These are phyloP conservation scores for Pygmarrhopalites habei DNA, from an alignment of 1,140 invertebrate species.

Conservation along the genomic window DNA sequence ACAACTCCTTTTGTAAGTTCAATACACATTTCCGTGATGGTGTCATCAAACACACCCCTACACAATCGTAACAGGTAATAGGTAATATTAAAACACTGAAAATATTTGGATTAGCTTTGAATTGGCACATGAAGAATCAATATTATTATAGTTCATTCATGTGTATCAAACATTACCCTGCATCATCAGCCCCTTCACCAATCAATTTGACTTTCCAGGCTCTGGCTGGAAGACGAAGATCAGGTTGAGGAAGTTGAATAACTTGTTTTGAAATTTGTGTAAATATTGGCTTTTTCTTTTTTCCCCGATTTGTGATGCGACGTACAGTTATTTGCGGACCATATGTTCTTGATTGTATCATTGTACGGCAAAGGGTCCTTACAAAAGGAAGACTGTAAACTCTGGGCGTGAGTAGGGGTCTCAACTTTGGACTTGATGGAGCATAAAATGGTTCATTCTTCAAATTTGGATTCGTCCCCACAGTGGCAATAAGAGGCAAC, in stretches of 20 bases:
- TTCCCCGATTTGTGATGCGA: slow-evolving; percentile 52
- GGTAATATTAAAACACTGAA: background rate
- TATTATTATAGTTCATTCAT: no score
- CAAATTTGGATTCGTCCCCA: slow-evolving; percentile 28
- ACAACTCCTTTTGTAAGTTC: slow-evolving; percentile 50
- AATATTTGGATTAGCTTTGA: no score
- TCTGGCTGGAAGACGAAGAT: slow-evolving; percentile 55
- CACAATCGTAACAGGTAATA: no score
- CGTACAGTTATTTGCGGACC: slow-evolving; percentile 60
- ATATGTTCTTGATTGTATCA: slow-evolving; percentile 61
- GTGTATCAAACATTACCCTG: no score
- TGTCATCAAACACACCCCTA: slow-evolving; percentile 65
- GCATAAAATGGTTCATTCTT: slow-evolving; percentile 30
- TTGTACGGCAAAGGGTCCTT: slow-evolving; percentile 56
- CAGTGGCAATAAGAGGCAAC: slow-evolving; percentile 49
- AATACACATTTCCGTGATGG: slow-evolving; percentile 61
- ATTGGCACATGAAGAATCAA: no score
- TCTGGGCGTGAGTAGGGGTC: slow-evolving; percentile 52
- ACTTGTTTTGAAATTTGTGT: slow-evolving; percentile 59
- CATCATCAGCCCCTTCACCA: slow-evolving; percentile 63
- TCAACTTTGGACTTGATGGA: slow-evolving; percentile 42
- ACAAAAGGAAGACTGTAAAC: slow-evolving; percentile 61
- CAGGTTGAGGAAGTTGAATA: slow-evolving; percentile 52
- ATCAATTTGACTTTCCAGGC: slow-evolving; percentile 56
- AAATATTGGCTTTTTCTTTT: slow-evolving; percentile 54